Conservation (phyloP, 2,797 vertebrate genomes). For the Falco peregrinus region DNA sequence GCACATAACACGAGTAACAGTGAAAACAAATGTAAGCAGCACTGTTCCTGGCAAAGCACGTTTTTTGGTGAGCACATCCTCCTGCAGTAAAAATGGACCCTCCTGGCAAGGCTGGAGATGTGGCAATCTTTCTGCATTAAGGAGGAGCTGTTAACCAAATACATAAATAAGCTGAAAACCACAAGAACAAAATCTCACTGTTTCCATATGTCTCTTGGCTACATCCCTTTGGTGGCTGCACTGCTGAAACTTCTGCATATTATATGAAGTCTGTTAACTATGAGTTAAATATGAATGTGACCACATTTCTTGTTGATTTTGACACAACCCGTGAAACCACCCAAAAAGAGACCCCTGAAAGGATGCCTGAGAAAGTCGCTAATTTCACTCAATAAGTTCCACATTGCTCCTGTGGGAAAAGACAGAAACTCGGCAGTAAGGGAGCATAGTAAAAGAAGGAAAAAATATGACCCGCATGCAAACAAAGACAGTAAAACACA, state of each 20-base stretch:
- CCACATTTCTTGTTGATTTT: conserved; percentile 24
- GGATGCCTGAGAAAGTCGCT: neutral
- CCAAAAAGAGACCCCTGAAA: neutral
- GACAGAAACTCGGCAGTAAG: neutral
- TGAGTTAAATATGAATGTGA: neutral
- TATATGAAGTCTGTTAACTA: conserved; percentile 14
- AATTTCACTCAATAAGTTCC: neutral
- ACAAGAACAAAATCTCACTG: conserved; percentile 10
- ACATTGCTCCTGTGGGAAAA: neutral
- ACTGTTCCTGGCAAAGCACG: neutral
- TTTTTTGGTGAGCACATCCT: neutral
- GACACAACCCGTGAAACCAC: neutral
- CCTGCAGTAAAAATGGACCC: conserved; percentile 19
- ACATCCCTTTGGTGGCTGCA: neutral
- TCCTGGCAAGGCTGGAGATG: neutral
- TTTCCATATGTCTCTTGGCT: conserved; percentile 37
- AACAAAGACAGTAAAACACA: conserved; percentile 13
- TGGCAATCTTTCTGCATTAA: conserved; percentile 13
- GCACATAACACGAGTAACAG: neutral
- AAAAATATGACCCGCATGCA: neutral
- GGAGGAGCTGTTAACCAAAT: conserved; percentile 1
- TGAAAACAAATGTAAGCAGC: neutral
- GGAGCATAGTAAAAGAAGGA: neutral
- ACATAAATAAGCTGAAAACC: conserved; percentile 16
- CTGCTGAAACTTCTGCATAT: conserved; percentile 10